Evolutionary conservation across 2,113 vertebrate genomes (phyloP), one percentile per base, ranked within the genome.

Genomic region (Ahaetulla prasina): DNA sequence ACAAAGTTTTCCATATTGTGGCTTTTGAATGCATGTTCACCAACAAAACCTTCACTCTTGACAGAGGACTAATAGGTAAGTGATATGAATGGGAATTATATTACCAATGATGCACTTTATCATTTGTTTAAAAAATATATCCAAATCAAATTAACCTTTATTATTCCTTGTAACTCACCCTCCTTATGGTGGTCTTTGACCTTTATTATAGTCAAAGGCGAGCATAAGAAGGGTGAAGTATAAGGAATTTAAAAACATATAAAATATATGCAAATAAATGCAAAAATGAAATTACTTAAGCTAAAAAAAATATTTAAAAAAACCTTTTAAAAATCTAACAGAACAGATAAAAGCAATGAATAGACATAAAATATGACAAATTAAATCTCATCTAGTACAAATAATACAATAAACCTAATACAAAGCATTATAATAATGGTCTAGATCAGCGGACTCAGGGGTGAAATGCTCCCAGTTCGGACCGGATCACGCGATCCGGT

Each of bases 11-110:
- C 97, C 99, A 99, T 94, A 98, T 99, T 39, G 99, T 99, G 96
- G 99, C 99, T 63, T 99, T 99, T 91, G 99, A 99, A 94, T 99
- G 99, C 95, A 99, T 99, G 98, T 99, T 98, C 97, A 99, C 99
- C 14, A 97, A 98, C 96, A 98, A 97, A 96, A 94, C 98, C 0
- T 99, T 98, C 87, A 98, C 98, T 27, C 97, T 99, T 94, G 99
- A 99, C 94, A 98, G 98, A 55, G 99, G 99, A 0, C 97, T 99
- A 47, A 95, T 99, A 96, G 99, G 99, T 99, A 98, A 98, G 98
- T 95, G 22, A 92, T 25, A 35, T 90, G 89, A 88, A 39, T 23
- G 11, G 49, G 94, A 96, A 89, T 93, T 91, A 52, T 47, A 0
- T 92, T 4, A 43, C 23, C 18, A 52, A 18, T 35, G 20, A 49